A percentile compares a stretch with the other conserved stretches of the same genome.
Evolutionary conservation across 2,113 vertebrate genomes (phyloP).

Genomic region (Alligator sinensis): DNA sequence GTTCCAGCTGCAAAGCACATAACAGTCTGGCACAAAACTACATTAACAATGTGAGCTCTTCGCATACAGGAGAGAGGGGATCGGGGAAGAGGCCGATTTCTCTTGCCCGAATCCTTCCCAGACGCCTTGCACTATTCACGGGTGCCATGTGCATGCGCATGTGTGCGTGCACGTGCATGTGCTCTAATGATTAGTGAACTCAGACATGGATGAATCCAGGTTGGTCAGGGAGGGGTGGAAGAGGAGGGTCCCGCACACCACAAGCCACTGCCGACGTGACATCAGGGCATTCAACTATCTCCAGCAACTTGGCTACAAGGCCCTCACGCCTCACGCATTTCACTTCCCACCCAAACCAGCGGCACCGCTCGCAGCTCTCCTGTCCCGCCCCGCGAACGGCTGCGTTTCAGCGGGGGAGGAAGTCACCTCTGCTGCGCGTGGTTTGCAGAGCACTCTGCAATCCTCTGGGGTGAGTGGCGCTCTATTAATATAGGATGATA

Average conservation of each 20-base stretch:
- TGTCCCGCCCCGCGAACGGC: neutral
- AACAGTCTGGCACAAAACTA: too few relatives aligned
- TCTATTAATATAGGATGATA: slow-evolving; percentile 22
- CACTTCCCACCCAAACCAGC: neutral
- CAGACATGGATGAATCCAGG: neutral
- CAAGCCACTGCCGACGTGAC: neutral
- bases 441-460: neutral
- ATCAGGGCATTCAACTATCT: neutral
- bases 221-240: neutral
- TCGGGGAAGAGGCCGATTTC: neutral
- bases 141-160: neutral
- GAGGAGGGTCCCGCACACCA: neutral
- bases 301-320: neutral
- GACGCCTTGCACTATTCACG: neutral
- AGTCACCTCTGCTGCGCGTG: neutral
- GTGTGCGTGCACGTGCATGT: too few relatives aligned
- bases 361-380: neutral
- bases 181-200: neutral
- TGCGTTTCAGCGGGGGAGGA: neutral
- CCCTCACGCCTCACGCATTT: neutral
- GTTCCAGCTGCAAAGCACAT: too few relatives aligned
- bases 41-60: too few relatives aligned
- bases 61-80: too few relatives aligned
- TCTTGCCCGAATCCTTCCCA: neutral
- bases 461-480: neutral